phyloP scores from a whole-genome alignment of 2,888 invertebrate species.

The Caenorhabditis drosophilae region DNA sequence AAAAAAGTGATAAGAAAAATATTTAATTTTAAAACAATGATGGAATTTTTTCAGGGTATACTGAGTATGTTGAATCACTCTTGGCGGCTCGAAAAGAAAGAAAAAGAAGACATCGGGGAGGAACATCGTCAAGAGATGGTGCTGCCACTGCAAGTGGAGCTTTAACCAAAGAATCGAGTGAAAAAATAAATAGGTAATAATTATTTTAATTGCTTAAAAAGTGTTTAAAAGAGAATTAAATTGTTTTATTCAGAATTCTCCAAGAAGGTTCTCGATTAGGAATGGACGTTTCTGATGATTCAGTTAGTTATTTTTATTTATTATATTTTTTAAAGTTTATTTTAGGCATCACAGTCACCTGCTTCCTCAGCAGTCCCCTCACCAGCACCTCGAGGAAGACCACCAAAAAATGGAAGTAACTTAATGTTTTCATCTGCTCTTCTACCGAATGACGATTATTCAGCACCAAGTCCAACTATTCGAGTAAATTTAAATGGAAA shows the following conservation, averaged over 20 bases:
- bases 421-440: conserved; percentile 12
- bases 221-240: too few species aligned
- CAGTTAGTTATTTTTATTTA: conserved; percentile 3
- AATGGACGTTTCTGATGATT: conserved; percentile 28
- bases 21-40: not conserved
- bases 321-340: not conserved
- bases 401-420: conserved; percentile 20
- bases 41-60: conserved; percentile 41
- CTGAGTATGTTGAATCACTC: conserved; percentile 44
- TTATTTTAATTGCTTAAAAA: too few species aligned
- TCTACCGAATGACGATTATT: conserved; percentile 16
- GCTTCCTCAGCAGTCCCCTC: conserved; percentile 31
- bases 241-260: conserved; percentile 18
- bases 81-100: conserved; percentile 44
- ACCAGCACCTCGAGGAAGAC: conserved; percentile 35
- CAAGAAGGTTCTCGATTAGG: conserved; percentile 19
- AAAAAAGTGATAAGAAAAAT: conserved; percentile 45
- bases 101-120: conserved; percentile 18
- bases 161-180: conserved; percentile 24
- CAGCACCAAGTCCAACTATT: conserved; percentile 6
- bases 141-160: conserved; percentile 8
- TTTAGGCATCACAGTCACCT: conserved; percentile 13
- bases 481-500: conserved; percentile 8
- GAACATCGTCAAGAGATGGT: conserved; percentile 25
- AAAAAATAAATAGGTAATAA: conserved; percentile 12